Evolutionary conservation across 2,113 vertebrate species (phyloP).

Genomic region (Alligator mississippiensis): DNA sequence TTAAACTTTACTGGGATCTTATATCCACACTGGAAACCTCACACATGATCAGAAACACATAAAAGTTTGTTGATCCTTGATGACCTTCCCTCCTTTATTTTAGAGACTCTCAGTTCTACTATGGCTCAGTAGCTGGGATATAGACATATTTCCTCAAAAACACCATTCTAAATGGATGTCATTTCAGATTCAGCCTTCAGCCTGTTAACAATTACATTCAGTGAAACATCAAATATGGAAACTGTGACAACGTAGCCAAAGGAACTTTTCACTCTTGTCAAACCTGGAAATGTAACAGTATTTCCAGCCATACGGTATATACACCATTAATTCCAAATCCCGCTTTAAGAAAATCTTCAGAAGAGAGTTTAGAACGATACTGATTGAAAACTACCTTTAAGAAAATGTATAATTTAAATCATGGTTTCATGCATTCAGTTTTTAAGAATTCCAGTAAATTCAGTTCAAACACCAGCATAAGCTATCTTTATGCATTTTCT

Average conservation of each 20-base stretch:
- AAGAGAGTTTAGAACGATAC: background rate
- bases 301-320: background rate
- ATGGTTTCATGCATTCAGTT: background rate
- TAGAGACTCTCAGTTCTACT: background rate
- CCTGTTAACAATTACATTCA: background rate
- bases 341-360: background rate
- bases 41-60: accelerated
- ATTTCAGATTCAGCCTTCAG: too few relatives aligned
- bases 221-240: background rate
- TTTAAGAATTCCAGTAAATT: background rate
- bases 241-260: background rate
- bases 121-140: background rate
- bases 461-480: background rate
- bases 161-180: background rate
- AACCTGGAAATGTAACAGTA: background rate
- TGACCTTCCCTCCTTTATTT: background rate
- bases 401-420: background rate
- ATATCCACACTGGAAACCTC: accelerated
- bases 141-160: background rate
- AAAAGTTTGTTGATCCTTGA: background rate
- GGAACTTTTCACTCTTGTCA: background rate
- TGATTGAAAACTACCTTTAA: background rate
- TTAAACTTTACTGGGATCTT: background rate
- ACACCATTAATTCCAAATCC: background rate
- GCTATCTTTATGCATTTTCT: background rate